phyloP scores from a whole-genome alignment of 2,113 vertebrate genomes.

The Maccullochella peelii region DNA sequence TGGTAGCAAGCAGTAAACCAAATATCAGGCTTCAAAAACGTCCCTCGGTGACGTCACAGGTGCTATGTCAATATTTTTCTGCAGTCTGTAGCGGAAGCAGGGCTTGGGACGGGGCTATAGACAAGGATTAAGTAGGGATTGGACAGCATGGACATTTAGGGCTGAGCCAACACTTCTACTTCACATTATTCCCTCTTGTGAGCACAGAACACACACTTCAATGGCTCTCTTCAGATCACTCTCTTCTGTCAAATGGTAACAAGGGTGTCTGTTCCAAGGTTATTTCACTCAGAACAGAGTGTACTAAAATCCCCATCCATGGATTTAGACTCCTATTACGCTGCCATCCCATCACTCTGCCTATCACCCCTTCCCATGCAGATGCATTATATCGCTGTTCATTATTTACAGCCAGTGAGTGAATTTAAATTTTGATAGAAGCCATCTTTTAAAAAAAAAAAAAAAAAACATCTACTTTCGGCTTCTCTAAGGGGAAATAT shows the following conservation, averaged over 20 bases:
- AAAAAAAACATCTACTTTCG: conserved; percentile 44
- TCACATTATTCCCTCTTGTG: conserved; percentile 55
- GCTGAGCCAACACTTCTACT: conserved; percentile 24
- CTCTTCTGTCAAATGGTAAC: conserved; percentile 41
- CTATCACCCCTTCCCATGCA: conserved; percentile 15
- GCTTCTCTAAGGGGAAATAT: conserved; percentile 46
- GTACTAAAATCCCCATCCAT: conserved; percentile 17
- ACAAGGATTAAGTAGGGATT: conserved; percentile 47
- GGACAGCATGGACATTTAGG: conserved; percentile 24
- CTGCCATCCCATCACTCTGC: conserved; percentile 31
- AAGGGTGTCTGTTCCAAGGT: conserved; percentile 51
- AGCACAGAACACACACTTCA: conserved; percentile 41
- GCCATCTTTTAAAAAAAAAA: conserved; percentile 32
- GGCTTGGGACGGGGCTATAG: conserved; percentile 20
- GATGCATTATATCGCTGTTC: conserved; percentile 45
- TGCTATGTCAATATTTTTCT: conserved; percentile 18
- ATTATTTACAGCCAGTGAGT: conserved; percentile 58
- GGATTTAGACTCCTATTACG: conserved; percentile 47
- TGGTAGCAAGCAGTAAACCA: neutral
- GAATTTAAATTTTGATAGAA: conserved; percentile 65
- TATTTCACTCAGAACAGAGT: conserved; percentile 36
- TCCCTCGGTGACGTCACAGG: conserved; percentile 1
- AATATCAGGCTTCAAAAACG: neutral
- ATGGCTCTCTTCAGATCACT: conserved; percentile 18
- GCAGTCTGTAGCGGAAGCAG: neutral